Conservation (phyloP, 2,797 vertebrate species). For the Epinephelus awoara region DNA sequence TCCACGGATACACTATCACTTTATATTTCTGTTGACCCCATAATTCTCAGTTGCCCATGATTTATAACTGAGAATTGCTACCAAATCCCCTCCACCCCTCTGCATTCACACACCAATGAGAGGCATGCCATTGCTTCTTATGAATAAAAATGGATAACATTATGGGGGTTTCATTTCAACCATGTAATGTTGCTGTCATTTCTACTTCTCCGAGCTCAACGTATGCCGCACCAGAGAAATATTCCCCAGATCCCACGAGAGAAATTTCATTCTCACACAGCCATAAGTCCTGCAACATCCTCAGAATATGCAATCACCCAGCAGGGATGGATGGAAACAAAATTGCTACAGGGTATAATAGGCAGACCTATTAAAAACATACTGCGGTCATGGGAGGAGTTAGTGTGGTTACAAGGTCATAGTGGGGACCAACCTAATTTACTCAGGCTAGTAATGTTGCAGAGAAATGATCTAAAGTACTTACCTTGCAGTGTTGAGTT, state of each 20-base stretch:
- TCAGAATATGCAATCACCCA: conserved; percentile 73
- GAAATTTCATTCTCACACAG: conserved; percentile 74
- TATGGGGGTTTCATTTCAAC: conserved; percentile 75
- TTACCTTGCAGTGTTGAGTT: conserved; percentile 26
- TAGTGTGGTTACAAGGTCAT: conserved; percentile 69
- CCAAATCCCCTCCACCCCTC: conserved; percentile 49
- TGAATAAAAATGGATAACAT: conserved; percentile 80
- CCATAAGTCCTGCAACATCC: conserved; percentile 67
- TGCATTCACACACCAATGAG: conserved; percentile 63
- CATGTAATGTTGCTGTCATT: conserved; percentile 80
- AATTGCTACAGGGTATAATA: conserved; percentile 66
- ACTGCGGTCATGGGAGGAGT: conserved; percentile 66
- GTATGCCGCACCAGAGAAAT: conserved; percentile 72
- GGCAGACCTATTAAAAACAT: conserved; percentile 73
- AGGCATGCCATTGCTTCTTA: conserved; percentile 63
- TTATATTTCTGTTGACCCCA: conserved; percentile 69
- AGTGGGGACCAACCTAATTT: conserved; percentile 58
- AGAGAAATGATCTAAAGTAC: conserved; percentile 48
- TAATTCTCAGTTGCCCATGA: conserved; percentile 73
- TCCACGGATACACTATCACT: conserved; percentile 46
- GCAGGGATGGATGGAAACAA: conserved; percentile 60
- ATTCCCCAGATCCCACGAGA: conserved; percentile 72
- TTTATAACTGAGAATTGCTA: conserved; percentile 70
- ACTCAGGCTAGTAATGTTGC: conserved; percentile 41
- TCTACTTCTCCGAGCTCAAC: conserved; percentile 52